Percentiles rank a stretch among this genome's conserved stretches.
Conservation (phyloP, 2,888 invertebrate species). For the Zelleria hepariella region DNA sequence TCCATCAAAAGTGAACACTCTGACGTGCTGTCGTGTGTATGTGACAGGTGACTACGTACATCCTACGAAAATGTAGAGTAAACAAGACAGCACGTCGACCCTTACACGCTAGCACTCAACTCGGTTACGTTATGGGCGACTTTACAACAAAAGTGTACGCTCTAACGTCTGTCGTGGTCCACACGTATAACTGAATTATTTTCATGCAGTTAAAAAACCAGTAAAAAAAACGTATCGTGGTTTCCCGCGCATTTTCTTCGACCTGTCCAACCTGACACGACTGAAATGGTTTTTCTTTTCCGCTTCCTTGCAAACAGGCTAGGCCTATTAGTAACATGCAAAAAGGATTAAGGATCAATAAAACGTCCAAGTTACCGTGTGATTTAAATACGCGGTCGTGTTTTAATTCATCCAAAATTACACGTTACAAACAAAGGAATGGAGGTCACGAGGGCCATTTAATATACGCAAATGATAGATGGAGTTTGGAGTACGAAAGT, state of each 20-base stretch:
- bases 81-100: too few species aligned
- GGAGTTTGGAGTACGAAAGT: slow-evolving; percentile 26
- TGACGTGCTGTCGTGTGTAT: too few species aligned
- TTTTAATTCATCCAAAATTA: not conserved
- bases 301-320: not conserved
- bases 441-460: not conserved
- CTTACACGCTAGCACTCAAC: too few species aligned
- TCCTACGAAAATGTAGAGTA: too few species aligned
- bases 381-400: not conserved
- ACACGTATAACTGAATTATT: too few species aligned
- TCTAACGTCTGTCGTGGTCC: too few species aligned
- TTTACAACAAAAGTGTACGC: too few species aligned
- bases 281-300: not conserved
- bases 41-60: too few species aligned
- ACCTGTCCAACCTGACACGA: not conserved
- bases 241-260: not conserved
- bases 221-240: not conserved
- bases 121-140: too few species aligned
- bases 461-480: slow-evolving; percentile 7
- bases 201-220: too few species aligned
- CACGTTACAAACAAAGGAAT: not conserved
- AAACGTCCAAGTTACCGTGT: not conserved
- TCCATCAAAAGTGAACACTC: too few species aligned
- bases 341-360: not conserved
- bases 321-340: not conserved